Base-by-base conservation (phyloP, 2,888 invertebrate genomes). In the Latheticus oryzae region DNA sequence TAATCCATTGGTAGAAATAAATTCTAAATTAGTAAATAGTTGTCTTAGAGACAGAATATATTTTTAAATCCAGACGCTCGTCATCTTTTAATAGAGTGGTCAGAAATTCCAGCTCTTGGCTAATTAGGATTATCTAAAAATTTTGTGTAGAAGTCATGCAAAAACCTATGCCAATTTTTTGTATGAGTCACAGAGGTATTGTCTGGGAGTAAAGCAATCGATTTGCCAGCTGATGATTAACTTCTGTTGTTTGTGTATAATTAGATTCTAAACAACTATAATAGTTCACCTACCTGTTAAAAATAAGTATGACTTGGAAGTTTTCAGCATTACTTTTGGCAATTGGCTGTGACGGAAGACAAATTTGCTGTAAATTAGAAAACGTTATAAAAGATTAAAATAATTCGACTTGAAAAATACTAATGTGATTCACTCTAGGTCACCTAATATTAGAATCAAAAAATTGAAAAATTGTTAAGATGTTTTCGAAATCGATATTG, bases 301-400 rank as follows among this genome's bases (percentile, higher is more conserved):
- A 52, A 52, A 52, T 52, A 52, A 52, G 24, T 52, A 33, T 52
- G 52, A 52, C 52, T 52, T 30, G 19, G 16, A 32, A 7, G 42
- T 16, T 51, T 38, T 51, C 17, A 12, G 19, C 23, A 28, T 17
- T 11, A 30, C 21, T 33, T 15, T 38, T 51, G 51, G 42, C 42
- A 42, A 32, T 52, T 13, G 15, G 8, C 16, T 30, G 30, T 30
- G 51, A 50, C 50, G 5, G 11, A 30, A 28, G 45, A 37, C 24
- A 35, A 50, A 50, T 37, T 26, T 16, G 5, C 23, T 4, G 15
- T 37, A 38, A 35, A 50, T 24, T 24, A 32, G 21, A 32, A 19
- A 11, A 19, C 17, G 5, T 28, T 19, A 47, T 47, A 33, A 33
- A 43, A 33, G 7, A 21, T 19, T 45, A 9, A 13, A 33, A 47